Percentiles rank a stretch among this genome's conserved stretches.
These are phyloP conservation scores for Eustalomyia histrio DNA, from an alignment of 2,888 invertebrate genomes.

Conservation along the genomic window DNA sequence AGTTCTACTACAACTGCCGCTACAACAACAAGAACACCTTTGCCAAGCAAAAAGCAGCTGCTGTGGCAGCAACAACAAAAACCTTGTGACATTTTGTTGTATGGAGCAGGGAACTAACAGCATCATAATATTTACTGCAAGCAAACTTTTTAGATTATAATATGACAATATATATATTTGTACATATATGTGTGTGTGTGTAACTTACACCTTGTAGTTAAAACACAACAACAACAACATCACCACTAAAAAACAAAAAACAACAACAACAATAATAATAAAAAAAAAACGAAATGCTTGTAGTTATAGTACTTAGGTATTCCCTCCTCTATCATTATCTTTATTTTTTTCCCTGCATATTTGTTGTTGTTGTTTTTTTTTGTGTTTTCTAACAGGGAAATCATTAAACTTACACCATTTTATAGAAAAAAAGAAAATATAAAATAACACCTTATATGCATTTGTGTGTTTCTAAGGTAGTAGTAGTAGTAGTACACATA, in stretches of 20 bases:
- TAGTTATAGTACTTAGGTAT: constrained; percentile 15
- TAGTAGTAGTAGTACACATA: neutral
- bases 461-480: neutral
- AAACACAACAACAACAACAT: constrained; percentile 15
- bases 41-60: constrained; percentile 1
- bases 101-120: constrained; percentile 31
- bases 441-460: constrained; percentile 17
- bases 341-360: neutral
- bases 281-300: constrained; percentile 17
- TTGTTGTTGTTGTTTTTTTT: constrained; percentile 17
- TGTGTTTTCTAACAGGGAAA: constrained; percentile 53
- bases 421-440: constrained; percentile 25
- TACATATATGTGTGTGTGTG: constrained; percentile 27
- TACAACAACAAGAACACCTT: constrained; percentile 19
- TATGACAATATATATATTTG: neutral
- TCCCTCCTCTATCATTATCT: constrained; percentile 59
- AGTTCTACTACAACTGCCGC: constrained; percentile 18
- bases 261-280: constrained; percentile 1
- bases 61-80: neutral
- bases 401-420: constrained; percentile 61
- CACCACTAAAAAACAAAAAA: no score
- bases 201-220: constrained; percentile 49
- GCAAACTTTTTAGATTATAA: constrained; percentile 65
- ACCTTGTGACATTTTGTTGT: constrained; percentile 43
- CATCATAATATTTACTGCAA: constrained; percentile 73